Evolutionary conservation across 2,797 vertebrate genomes (phyloP).

Genomic region (Phrynocephalus vlangalii): DNA sequence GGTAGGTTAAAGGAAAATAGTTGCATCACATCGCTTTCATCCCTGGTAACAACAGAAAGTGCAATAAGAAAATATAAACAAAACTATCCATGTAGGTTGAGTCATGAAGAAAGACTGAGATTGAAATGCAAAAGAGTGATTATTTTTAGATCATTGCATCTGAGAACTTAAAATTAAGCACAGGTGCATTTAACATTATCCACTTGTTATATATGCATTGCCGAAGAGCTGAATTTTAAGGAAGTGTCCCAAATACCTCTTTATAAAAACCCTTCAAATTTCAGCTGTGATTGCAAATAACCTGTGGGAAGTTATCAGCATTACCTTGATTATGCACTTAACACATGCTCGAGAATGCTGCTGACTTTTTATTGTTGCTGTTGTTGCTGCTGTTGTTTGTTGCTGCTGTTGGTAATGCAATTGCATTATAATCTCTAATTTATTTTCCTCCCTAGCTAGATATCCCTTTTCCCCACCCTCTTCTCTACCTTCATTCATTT

Average conservation of each 20-base stretch:
- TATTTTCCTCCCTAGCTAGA: neutral
- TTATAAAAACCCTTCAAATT: slow-evolving; percentile 40
- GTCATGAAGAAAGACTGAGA: neutral
- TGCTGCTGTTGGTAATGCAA: neutral
- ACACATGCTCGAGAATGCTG: slow-evolving; percentile 19
- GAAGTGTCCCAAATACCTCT: neutral
- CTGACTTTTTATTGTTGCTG: neutral
- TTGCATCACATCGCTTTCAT: neutral
- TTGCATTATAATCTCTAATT: neutral
- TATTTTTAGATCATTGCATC: slow-evolving; percentile 1
- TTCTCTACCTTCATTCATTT: neutral
- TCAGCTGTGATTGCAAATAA: slow-evolving; percentile 38
- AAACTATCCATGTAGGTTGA: neutral
- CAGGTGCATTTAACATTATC: slow-evolving; percentile 14
- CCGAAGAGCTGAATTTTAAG: slow-evolving; percentile 6
- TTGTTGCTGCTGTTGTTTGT: neutral
- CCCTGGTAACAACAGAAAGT: neutral
- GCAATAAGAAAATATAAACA: neutral
- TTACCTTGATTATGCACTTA: slow-evolving; percentile 32
- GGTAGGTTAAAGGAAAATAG: neutral
- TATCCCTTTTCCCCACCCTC: neutral
- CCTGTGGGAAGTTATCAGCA: slow-evolving; percentile 26
- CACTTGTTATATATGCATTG: neutral
- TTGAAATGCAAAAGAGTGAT: neutral
- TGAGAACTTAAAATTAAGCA: slow-evolving; percentile 1